Conservation (phyloP, 1,140 invertebrate species). For the Neotoxoptera formosana region DNA sequence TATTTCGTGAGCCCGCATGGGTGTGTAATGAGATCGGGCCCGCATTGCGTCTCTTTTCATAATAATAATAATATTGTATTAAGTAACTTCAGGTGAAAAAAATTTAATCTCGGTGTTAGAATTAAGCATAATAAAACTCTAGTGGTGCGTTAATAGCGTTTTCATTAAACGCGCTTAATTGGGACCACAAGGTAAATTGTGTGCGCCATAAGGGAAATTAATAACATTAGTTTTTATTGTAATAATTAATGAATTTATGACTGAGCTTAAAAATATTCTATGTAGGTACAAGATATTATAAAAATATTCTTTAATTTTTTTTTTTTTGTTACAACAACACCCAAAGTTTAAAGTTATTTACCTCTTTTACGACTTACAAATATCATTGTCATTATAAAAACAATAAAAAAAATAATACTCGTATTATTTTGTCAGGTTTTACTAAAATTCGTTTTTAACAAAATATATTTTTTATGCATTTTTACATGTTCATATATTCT, state of each 20-base stretch:
- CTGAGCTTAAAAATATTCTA: background rate
- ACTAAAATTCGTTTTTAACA: background rate
- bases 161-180: constrained; percentile 37
- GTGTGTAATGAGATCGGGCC: constrained; percentile 42
- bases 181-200: constrained; percentile 38
- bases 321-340: background rate
- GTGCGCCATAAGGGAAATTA: constrained; percentile 43
- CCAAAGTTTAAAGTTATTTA: background rate
- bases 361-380: background rate
- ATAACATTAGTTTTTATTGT: constrained; percentile 35
- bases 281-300: background rate
- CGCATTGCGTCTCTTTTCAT: constrained; percentile 27
- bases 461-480: background rate
- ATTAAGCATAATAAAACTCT: constrained; percentile 45
- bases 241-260: constrained; percentile 17
- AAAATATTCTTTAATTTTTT: background rate
- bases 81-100: constrained; percentile 52
- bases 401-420: background rate
- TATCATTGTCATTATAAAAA: background rate
- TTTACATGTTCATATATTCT: background rate
- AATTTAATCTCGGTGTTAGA: constrained; percentile 37
- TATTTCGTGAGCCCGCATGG: constrained; percentile 43
- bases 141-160: constrained; percentile 34
- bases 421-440: background rate
- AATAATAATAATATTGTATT: constrained; percentile 15